Conservation (phyloP, 2,797 vertebrate species). For the Rhinella marina region DNA sequence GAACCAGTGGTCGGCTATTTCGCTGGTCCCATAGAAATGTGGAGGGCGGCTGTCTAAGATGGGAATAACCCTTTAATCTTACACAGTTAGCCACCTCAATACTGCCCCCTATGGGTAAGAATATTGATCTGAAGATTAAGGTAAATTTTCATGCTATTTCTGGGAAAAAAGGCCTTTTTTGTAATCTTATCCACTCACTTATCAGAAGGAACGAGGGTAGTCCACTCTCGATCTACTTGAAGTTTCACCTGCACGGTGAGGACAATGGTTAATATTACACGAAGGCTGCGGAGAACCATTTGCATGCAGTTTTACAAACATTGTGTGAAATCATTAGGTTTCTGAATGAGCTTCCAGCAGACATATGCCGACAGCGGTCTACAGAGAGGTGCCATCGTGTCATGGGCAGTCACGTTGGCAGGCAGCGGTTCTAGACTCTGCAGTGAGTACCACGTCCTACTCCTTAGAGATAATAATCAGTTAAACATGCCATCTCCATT, state of each 20-base stretch:
- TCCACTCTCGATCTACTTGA: no score
- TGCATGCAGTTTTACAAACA: background rate
- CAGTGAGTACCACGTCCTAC: background rate
- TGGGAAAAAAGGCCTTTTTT: no score
- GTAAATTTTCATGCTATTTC: no score
- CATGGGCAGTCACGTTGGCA: conserved; percentile 1
- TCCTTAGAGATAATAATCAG: conserved; percentile 38
- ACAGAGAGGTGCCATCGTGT: background rate
- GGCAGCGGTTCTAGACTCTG: conserved; percentile 3
- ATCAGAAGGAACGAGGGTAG: no score
- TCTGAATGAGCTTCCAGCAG: background rate
- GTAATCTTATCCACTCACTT: no score
- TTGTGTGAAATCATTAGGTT: background rate
- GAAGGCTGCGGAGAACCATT: background rate
- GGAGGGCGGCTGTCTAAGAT: no score
- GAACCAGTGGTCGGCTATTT: no score
- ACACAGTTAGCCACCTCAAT: no score
- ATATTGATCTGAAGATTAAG: no score
- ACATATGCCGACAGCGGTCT: background rate
- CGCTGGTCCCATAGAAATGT: no score
- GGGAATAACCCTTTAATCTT: background rate
- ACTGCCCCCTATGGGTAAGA: no score
- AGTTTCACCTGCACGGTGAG: background rate
- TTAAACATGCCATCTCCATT: conserved; percentile 50
- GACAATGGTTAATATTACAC: background rate